Conservation (phyloP, 2,113 vertebrate genomes). For the Struthidea cinerea region DNA sequence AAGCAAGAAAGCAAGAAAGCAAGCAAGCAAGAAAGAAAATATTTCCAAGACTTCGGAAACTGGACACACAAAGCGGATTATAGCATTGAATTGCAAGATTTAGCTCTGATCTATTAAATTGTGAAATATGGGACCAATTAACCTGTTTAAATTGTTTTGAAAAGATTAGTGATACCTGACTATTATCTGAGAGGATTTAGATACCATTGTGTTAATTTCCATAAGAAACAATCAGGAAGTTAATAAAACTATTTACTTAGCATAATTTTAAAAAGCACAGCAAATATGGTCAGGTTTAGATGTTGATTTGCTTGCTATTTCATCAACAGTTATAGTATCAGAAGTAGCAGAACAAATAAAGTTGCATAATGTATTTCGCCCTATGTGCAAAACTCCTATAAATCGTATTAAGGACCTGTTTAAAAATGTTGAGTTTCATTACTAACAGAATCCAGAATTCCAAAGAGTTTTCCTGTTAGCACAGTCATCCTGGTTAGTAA, state of each 20-base stretch:
- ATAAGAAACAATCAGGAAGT: background rate
- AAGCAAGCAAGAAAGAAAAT: too few species aligned
- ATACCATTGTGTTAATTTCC: background rate
- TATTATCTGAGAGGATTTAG: background rate
- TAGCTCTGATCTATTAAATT: background rate
- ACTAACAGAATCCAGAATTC: background rate
- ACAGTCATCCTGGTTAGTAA: background rate
- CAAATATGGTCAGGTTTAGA: background rate
- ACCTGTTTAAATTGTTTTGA: background rate
- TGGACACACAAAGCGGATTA: background rate
- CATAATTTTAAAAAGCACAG: background rate
- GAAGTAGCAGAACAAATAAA: background rate
- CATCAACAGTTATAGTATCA: background rate
- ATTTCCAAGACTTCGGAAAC: background rate
- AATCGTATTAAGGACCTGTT: background rate
- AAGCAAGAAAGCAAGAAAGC: accelerated
- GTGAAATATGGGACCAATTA: background rate
- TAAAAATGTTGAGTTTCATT: background rate
- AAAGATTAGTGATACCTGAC: background rate
- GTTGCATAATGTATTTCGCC: background rate
- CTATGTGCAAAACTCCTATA: background rate
- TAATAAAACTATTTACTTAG: background rate
- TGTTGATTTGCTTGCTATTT: background rate
- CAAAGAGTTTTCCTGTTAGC: background rate
- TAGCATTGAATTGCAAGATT: background rate